A percentile compares a stretch with the other conserved stretches of the same genome.
These are phyloP conservation scores for Aphelocoma californica DNA, from an alignment of 2,797 vertebrate species.

Conservation along the genomic window DNA sequence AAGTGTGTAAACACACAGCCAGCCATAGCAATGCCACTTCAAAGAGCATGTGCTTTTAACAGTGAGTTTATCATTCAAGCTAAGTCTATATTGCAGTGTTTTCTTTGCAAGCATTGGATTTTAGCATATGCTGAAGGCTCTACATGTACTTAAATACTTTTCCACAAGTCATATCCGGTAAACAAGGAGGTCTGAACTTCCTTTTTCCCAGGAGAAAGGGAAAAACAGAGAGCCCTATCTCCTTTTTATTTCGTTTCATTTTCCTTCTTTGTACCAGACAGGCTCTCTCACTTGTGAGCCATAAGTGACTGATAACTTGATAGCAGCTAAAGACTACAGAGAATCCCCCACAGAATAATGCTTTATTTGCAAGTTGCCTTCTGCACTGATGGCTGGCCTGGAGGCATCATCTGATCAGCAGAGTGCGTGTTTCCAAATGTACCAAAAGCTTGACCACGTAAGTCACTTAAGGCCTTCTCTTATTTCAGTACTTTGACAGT, in stretches of 20 bases:
- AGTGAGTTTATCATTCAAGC: not conserved
- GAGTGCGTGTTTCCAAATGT: not conserved
- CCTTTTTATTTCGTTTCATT: not conserved
- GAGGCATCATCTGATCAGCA: not conserved
- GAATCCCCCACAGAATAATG: not conserved
- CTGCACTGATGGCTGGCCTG: not conserved
- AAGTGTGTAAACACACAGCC: not conserved
- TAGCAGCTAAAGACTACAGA: not conserved
- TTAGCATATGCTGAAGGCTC: not conserved
- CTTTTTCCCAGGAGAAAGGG: not conserved
- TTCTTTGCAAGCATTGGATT: not conserved
- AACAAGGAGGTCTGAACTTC: not conserved
- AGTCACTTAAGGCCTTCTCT: not conserved
- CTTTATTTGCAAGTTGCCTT: not conserved
- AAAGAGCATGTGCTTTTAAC: not conserved
- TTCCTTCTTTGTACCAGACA: not conserved
- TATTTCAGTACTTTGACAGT: slow-evolving; percentile 1
- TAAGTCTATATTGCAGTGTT: not conserved
- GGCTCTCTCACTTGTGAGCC: not conserved
- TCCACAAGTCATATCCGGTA: not conserved
- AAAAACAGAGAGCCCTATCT: not conserved
- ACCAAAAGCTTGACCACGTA: not conserved
- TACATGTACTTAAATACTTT: not conserved
- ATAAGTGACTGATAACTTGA: not conserved
- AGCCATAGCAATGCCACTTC: not conserved